Evolutionary conservation across 1,140 invertebrate genomes (phyloP), one percentile per base, ranked within the genome.

Genomic region (Limonius californicus): DNA sequence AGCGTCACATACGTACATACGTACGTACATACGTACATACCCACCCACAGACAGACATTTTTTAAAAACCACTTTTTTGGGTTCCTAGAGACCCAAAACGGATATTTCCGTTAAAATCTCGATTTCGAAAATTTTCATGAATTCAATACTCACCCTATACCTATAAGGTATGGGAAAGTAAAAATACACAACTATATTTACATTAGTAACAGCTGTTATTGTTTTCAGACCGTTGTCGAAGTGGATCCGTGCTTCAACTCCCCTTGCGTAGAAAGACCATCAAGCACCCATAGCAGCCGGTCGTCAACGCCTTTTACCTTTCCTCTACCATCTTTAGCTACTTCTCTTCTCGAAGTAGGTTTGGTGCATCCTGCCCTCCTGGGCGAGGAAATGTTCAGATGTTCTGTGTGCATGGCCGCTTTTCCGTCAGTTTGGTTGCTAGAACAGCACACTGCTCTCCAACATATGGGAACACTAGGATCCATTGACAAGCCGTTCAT

Each of bases 401-500:
- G 90, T 70, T 84, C 87, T 2, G 87, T 90, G 0, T 92, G 90
- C 72, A 82, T 91, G 66, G 90, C 90, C 1, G 87, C 85, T 7
- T 92, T 92, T 70, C 90, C 90, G 11, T 89, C 89, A 4, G 81
- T 87, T 0, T 91, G 89, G 89, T 80, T 92, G 6, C 77, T 92
- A 16, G 89, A 92, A 74, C 85, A 90, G 61, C 90, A 92, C 68
- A 88, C 88, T 0, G 83, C 89, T 0, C 76, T 92, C 0, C 90
- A 92, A 72, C 90, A 92, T 74, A 70, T 75, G 43, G 70, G 70
- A 39, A 54, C 65, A 2, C 64, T 79, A 14, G 76, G 75, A 21
- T 81, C 81, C 72, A 86, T 91, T 67, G 91, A 93, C 74, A 94
- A 93, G 71, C 90, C 91, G n/a, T 93, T 92, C 78, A 90, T 91